phyloP scores from a whole-genome alignment of 1,140 invertebrate species.

The Danaus melanippus region DNA sequence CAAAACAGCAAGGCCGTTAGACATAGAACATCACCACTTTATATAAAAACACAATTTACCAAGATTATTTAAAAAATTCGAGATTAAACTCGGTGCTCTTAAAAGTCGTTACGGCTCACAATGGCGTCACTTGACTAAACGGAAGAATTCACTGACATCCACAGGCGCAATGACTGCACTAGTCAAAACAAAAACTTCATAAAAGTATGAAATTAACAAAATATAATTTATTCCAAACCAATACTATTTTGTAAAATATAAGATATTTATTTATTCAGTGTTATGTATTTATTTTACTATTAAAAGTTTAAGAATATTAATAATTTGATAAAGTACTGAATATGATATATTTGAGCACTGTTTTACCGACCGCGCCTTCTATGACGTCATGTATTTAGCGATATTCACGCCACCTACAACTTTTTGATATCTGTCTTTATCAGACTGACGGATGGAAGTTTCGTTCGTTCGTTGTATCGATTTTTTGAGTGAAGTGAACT shows the following conservation, averaged over 20 bases:
- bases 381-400: constrained; percentile 28
- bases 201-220: too few species aligned
- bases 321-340: background rate
- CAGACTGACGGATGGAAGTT: constrained; percentile 72
- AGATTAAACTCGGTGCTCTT: constrained; percentile 75
- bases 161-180: constrained; percentile 45
- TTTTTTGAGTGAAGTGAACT: constrained; percentile 81
- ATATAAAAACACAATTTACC: constrained; percentile 74
- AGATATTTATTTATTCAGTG: too few species aligned
- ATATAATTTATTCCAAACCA: too few species aligned
- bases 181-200: constrained; percentile 23
- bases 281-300: too few species aligned
- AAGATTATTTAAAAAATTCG: constrained; percentile 77
- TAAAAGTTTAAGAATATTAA: too few species aligned
- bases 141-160: constrained; percentile 57
- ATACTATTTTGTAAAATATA: too few species aligned
- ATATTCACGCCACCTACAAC: constrained; percentile 70
- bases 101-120: constrained; percentile 84
- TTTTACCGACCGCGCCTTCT: constrained; percentile 25
- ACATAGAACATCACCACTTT: constrained; percentile 49
- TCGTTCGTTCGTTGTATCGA: constrained; percentile 80
- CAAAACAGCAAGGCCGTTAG: constrained; percentile 31
- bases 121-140: constrained; percentile 79
- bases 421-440: constrained; percentile 38
- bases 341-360: constrained; percentile 17